These are phyloP conservation scores for Gonocerus acuteangulatus DNA, from an alignment of 2,888 invertebrate genomes.

Conservation along the genomic window DNA sequence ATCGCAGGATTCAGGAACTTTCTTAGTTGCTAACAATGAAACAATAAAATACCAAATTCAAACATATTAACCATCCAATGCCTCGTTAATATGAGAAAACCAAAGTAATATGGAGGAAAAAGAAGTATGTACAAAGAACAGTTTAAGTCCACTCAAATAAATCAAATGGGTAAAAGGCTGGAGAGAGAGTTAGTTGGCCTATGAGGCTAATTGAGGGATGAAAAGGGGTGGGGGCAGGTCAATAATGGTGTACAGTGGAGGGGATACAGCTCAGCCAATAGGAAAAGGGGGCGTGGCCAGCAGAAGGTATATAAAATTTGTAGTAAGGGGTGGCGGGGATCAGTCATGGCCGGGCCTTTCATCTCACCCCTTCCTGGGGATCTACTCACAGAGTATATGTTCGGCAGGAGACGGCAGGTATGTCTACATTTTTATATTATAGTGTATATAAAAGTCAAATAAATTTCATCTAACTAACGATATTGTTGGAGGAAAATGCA, in stretches of 20 bases:
- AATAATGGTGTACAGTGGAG: constrained; percentile 7
- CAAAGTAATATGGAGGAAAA: no score
- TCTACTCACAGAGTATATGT: constrained; percentile 87
- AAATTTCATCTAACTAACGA: no score
- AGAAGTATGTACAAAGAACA: no score
- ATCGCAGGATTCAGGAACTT: no score
- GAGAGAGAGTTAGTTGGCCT: not conserved
- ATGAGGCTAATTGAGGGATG: constrained; percentile 16
- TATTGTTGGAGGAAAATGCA: no score
- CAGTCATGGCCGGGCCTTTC: constrained; percentile 74
- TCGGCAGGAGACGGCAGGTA: constrained; percentile 69
- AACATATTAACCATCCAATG: no score
- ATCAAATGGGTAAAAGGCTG: not conserved
- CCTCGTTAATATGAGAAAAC: no score
- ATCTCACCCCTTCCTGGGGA: constrained; percentile 77
- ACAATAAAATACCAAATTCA: no score
- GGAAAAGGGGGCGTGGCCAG: not conserved
- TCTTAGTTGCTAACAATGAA: no score
- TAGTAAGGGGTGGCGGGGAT: not conserved
- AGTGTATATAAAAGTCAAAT: no score
- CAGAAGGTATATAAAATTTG: constrained; percentile 5
- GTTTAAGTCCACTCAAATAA: no score
- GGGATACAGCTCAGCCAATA: not conserved
- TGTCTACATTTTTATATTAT: constrained; percentile 40
- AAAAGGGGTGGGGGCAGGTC: constrained; percentile 17